Conservation (phyloP, 2,797 vertebrate genomes). For the Sus cebifrons region DNA sequence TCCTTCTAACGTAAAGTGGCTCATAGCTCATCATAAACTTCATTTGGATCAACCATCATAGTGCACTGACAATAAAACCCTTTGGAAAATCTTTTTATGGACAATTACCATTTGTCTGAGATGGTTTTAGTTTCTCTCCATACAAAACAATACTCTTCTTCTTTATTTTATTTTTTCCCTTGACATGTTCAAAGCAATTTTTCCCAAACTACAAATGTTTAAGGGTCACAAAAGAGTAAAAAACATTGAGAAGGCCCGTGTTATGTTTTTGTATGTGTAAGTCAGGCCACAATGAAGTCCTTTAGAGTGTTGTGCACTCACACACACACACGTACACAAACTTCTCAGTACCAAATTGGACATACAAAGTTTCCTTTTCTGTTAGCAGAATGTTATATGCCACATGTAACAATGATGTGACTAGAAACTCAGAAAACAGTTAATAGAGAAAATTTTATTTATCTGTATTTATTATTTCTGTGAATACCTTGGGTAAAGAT, state of each 20-base stretch:
- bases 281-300: background rate
- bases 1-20: constrained; percentile 31
- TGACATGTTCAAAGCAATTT: background rate
- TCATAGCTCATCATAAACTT: background rate
- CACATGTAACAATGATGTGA: background rate
- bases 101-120: background rate
- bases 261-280: background rate
- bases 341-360: background rate
- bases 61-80: constrained; percentile 13
- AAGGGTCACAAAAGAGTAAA: background rate
- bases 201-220: background rate
- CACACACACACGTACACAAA: background rate
- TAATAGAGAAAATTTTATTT: background rate
- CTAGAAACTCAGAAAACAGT: background rate
- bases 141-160: background rate
- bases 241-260: background rate
- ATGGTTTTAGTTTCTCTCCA: background rate
- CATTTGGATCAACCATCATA: background rate
- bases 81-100: constrained; percentile 28
- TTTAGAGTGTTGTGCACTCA: background rate
- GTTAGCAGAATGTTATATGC: background rate
- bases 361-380: background rate
- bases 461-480: background rate
- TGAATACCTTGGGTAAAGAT: background rate
- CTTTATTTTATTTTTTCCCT: background rate